Base-by-base conservation (phyloP, 2,797 vertebrate genomes). In the Urophycis tenuis region DNA sequence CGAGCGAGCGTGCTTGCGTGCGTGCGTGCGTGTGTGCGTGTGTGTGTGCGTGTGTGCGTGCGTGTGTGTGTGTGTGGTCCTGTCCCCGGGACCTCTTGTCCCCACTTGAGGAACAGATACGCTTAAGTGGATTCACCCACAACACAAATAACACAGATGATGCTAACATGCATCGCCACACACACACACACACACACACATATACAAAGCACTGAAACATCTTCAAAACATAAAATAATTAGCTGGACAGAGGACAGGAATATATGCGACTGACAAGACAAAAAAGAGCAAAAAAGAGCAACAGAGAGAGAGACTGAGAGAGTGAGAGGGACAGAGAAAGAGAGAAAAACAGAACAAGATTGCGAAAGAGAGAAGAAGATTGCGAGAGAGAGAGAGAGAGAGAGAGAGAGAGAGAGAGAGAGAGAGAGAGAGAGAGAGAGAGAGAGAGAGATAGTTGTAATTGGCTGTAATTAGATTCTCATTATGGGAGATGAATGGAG, bases 401-500 rank as follows among this genome's bases (percentile, higher is more conserved):
- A 60, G 72, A 36, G 75, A 41, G 73, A 36, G 72, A 36, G 76
- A 75, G 82, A 77, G 78, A 79, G 80, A 82, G 84, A 83, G 86
- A 83, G 86, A 84, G 82, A 87, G 77, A 71, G 74, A 45, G 72
- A 35, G 77, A 75, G 82, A 77, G 77, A 78, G 80, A 82, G 83
- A 84, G 78, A 53, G 78, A 79, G 80, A 82, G 84, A 84, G 86
- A 82, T 87, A 85, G 84, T 88, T 89, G 87, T 90, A 91, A 91
- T 88, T 90, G 90, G 84, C 85, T 82, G 86, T 90, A 90, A 91
- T 92, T 89, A 90, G 89, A 90, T 90, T 91, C 86, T 89, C 87
- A 89, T 90, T 90, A 91, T 89, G 79, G 84, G 80, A 85, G 86
- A 91, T 90, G 86, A 90, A 91, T 89, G 85, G 86, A 89, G 88